Evolutionary conservation across 2,797 vertebrate genomes (phyloP).

Genomic region (Glyptemys insculpta): DNA sequence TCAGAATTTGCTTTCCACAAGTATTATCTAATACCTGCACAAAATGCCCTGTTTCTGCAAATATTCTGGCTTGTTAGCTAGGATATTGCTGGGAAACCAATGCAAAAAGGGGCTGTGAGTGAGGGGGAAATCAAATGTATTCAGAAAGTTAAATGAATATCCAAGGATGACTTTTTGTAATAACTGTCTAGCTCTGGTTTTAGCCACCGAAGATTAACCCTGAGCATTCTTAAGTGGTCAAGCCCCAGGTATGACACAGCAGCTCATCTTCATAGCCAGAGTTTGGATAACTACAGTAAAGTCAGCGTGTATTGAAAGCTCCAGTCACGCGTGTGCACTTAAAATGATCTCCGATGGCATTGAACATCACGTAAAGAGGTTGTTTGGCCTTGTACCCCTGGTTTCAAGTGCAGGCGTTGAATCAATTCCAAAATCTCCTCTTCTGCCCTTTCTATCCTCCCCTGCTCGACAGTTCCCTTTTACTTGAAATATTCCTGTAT

Average conservation of each 20-base stretch:
- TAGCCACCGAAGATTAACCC: neutral
- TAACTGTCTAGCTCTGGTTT: neutral
- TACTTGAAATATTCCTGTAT: neutral
- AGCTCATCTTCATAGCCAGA: neutral
- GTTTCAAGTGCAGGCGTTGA: neutral
- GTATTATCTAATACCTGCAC: rapidly evolving
- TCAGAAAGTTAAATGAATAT: neutral
- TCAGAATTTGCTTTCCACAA: rapidly evolving
- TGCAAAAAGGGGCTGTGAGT: rapidly evolving
- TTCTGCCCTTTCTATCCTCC: neutral
- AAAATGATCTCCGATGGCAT: neutral
- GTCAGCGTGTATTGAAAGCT: neutral
- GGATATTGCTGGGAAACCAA: neutral
- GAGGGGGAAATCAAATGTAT: neutral
- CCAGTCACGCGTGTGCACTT: neutral
- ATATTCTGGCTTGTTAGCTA: rapidly evolving
- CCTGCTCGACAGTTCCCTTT: neutral
- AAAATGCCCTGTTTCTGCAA: rapidly evolving
- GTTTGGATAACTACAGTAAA: neutral
- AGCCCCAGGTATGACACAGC: neutral
- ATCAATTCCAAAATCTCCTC: neutral
- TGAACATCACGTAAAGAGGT: neutral
- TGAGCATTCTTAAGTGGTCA: neutral
- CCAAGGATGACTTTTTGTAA: neutral
- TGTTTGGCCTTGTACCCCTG: neutral